Evolutionary conservation across 1,140 invertebrate genomes (phyloP).

Genomic region (Maconellicoccus hirsutus): DNA sequence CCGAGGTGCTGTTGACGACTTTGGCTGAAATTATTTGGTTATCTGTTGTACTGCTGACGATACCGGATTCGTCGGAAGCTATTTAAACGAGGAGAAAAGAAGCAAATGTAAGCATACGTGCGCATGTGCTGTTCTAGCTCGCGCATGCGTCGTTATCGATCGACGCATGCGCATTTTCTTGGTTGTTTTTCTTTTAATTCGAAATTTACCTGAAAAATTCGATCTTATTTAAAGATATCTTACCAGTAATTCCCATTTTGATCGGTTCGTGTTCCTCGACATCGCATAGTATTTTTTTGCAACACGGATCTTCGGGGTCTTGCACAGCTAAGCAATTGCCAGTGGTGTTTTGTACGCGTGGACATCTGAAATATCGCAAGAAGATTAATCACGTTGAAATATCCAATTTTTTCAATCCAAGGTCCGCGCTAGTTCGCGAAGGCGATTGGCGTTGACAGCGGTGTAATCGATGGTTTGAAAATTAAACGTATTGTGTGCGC

Average conservation of each 20-base stretch:
- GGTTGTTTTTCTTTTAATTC: too few relatives aligned
- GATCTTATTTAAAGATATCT: constrained; percentile 32
- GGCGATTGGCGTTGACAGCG: too few relatives aligned
- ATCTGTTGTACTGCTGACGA: background rate
- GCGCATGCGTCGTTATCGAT: too few relatives aligned
- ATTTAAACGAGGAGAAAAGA: background rate
- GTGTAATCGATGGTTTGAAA: too few relatives aligned
- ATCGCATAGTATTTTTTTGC: constrained; percentile 69
- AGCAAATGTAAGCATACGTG: too few relatives aligned
- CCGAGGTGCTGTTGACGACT: constrained; percentile 34
- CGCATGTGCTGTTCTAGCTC: too few relatives aligned
- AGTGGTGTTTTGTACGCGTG: constrained; percentile 38
- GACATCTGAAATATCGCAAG: constrained; percentile 38
- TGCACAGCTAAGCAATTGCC: constrained; percentile 60
- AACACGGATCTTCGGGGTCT: constrained; percentile 67
- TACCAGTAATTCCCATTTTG: constrained; percentile 34
- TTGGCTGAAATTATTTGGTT: constrained; percentile 31
- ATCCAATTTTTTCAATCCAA: too few relatives aligned
- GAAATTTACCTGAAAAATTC: too few relatives aligned
- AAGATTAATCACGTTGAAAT: too few relatives aligned
- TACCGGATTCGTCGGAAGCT: background rate
- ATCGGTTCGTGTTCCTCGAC: constrained; percentile 56
- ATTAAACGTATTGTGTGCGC: too few relatives aligned
- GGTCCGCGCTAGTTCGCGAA: too few relatives aligned
- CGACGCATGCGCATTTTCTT: too few relatives aligned